phyloP scores from a whole-genome alignment of 1,140 invertebrate species.

The Goniozus legneri region DNA sequence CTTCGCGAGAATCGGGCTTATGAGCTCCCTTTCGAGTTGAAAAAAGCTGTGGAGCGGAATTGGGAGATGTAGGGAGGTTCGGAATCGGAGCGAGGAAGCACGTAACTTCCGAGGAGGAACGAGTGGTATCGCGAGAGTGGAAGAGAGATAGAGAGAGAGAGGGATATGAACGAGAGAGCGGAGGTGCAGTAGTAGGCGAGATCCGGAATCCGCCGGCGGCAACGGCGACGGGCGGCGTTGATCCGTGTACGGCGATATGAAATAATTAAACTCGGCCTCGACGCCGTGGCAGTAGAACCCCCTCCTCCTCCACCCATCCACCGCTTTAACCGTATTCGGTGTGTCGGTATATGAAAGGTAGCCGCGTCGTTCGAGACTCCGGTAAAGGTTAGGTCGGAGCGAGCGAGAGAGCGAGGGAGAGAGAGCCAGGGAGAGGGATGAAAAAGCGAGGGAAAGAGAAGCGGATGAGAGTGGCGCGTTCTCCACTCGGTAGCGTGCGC shows the following conservation, averaged over 20 bases:
- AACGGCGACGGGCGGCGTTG: conserved; percentile 2
- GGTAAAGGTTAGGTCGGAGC: conserved; percentile 13
- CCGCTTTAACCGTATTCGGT: conserved; percentile 21
- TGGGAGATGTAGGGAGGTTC: neutral
- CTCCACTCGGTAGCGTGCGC: neutral
- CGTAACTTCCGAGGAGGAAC: conserved; percentile 9
- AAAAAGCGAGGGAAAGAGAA: conserved; percentile 20
- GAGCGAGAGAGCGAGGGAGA: conserved; percentile 15
- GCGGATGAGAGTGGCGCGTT: conserved; percentile 14
- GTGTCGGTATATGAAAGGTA: conserved; percentile 18
- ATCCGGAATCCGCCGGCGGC: conserved; percentile 12
- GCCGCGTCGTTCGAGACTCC: conserved; percentile 20
- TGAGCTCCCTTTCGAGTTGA: too few relatives aligned
- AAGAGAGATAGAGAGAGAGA: neutral
- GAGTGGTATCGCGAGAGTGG: conserved; percentile 3
- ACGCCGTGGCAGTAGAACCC: conserved; percentile 9
- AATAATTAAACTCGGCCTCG: conserved; percentile 35
- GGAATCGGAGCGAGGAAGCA: conserved; percentile 2
- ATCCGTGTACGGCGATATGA: conserved; percentile 20
- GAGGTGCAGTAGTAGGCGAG: conserved; percentile 2
- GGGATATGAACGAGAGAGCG: too few relatives aligned
- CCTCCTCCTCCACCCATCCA: too few relatives aligned
- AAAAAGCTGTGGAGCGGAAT: too few relatives aligned
- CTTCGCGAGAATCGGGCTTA: too few relatives aligned
- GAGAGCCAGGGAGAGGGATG: conserved; percentile 8